phyloP scores from a whole-genome alignment of 92 coral and sea anemone genomes.

The Paragorgia papillata region DNA sequence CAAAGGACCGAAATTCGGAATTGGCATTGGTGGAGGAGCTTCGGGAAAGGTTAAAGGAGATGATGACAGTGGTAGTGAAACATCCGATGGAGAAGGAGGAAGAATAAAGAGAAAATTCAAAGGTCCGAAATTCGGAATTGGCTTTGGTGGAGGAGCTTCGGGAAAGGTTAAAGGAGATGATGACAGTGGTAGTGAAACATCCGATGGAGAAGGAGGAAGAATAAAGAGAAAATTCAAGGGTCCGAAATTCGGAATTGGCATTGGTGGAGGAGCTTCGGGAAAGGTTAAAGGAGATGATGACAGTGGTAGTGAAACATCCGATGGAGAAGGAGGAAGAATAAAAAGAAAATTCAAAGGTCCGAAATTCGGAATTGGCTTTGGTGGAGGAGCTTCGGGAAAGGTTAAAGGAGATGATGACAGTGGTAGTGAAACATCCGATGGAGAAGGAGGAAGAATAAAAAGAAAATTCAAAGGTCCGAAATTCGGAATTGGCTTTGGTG shows the following conservation, averaged over 20 bases:
- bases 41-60: slow-evolving; percentile 7
- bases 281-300: neutral
- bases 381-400: slow-evolving; percentile 11
- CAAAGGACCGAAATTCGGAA: neutral
- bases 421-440: slow-evolving; percentile 36
- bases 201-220: slow-evolving; percentile 37
- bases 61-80: slow-evolving; percentile 24
- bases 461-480: slow-evolving; percentile 1
- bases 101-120: slow-evolving; percentile 26
- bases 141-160: slow-evolving; percentile 1
- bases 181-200: slow-evolving; percentile 29
- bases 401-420: slow-evolving; percentile 1
- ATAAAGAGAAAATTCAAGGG: slow-evolving; percentile 9
- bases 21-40: neutral
- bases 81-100: slow-evolving; percentile 33
- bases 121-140: slow-evolving; percentile 2
- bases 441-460: slow-evolving; percentile 27
- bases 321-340: slow-evolving; percentile 17
- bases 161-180: neutral
- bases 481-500: neutral
- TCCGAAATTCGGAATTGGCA: slow-evolving; percentile 2
- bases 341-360: slow-evolving; percentile 20
- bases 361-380: slow-evolving; percentile 9
- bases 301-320: slow-evolving; percentile 13
- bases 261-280: neutral